Evolutionary conservation across 1,140 invertebrate genomes (phyloP), one percentile per base, ranked within the genome.

Genomic region (Drosophila punjabiensis): DNA sequence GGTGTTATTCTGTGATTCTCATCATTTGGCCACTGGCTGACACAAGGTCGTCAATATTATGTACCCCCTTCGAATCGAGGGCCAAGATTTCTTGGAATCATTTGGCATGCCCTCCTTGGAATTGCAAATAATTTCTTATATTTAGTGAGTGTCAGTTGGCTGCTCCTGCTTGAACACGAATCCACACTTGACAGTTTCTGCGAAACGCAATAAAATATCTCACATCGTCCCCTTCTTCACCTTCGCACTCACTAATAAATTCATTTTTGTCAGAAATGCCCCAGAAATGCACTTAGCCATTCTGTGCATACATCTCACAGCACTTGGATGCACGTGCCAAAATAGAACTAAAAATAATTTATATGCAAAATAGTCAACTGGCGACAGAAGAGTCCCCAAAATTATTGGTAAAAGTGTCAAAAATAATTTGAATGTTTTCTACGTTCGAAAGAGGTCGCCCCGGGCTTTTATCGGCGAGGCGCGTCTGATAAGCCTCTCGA

Each of bases 401-500:
- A 68, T 52, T 78, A 70, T 56, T 14, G 55, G 33, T 16, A 39
- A 56, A 85, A 69, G 78, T 79, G 79, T 69, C 68, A 65, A 78
- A 81, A 70, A 68, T 79, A 66, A 70, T 85, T 69, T 62, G 9
- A 74, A 74, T 73, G n/a, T 37, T 20, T 56, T 47, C 5, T 18
- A 13, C 30, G 18, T n/a, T 35, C 18, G 28, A 61, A 69, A 35
- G 55, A 64, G 20, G 32, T 20, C 24, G 24, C 37, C 37, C n/a
- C 6, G 18, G 63, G 65, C 14, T 48, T 67, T 63, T 64, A 63
- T 67, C 50, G 64, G 39, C 28, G 48, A 30, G 82, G 47, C 55
- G 77, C 48, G 9, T 56, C 60, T 53, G 82, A 84, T 84, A 85
- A 84, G 82, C 80, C 66, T 76, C 66, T 68, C 11, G 28, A 33